Percentiles rank a stretch among this genome's conserved stretches.
These are phyloP conservation scores for Dallia pectoralis DNA, from an alignment of 2,797 vertebrate genomes.

Conservation along the genomic window DNA sequence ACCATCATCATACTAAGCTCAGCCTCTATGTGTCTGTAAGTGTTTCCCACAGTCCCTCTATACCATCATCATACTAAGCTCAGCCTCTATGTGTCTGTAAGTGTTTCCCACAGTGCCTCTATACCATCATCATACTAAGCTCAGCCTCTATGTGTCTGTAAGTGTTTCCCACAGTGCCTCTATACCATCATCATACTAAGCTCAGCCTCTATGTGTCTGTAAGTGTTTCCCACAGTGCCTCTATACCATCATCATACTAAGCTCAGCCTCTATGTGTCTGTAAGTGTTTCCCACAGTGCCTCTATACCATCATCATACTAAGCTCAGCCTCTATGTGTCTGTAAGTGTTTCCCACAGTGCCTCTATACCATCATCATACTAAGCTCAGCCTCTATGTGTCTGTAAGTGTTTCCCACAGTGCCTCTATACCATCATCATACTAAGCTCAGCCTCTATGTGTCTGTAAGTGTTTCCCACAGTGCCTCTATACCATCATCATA, in stretches of 20 bases:
- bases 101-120: conserved; percentile 12
- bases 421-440: conserved; percentile 44
- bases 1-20: conserved; percentile 55
- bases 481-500: conserved; percentile 44
- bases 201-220: conserved; percentile 48
- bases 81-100: too few relatives aligned
- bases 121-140: conserved; percentile 51
- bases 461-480: not conserved
- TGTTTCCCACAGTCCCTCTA: conserved; percentile 9
- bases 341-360: conserved; percentile 1
- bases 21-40: too few relatives aligned
- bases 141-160: too few relatives aligned
- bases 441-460: conserved; percentile 52
- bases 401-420: not conserved
- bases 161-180: conserved; percentile 12
- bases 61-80: conserved; percentile 54
- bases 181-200: conserved; percentile 49
- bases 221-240: conserved; percentile 11
- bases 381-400: conserved; percentile 52
- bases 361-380: conserved; percentile 45
- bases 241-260: conserved; percentile 48
- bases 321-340: conserved; percentile 52
- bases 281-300: conserved; percentile 9
- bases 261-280: conserved; percentile 50
- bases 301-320: conserved; percentile 45